phyloP scores from a whole-genome alignment of 92 coral and sea anemone genomes.

The Heliopora coerulea region DNA sequence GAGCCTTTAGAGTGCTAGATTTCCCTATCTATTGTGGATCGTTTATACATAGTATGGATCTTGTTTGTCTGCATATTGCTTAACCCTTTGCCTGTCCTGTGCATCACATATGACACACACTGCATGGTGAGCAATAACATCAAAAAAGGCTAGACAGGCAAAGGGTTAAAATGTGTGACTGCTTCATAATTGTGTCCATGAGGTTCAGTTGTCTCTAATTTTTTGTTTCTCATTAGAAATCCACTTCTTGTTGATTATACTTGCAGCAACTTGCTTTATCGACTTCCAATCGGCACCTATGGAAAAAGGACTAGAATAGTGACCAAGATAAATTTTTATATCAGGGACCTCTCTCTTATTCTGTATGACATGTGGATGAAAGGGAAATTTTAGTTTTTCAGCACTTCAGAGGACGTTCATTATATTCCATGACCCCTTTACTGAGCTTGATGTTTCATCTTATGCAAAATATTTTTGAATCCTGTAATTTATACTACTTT shows the following conservation, averaged over 20 bases:
- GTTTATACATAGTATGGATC: conserved; percentile 45
- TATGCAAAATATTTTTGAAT: too few species aligned
- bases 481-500: too few species aligned
- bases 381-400: too few species aligned
- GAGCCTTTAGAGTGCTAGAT: conserved; percentile 23
- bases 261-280: conserved; percentile 1
- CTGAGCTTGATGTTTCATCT: too few species aligned
- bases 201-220: conserved; percentile 42
- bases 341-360: too few species aligned
- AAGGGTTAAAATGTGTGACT: conserved; percentile 44
- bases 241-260: conserved; percentile 49
- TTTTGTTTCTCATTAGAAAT: conserved; percentile 52
- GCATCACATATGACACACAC: too few species aligned
- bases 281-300: conserved; percentile 15
- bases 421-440: too few species aligned
- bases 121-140: too few species aligned
- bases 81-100: too few species aligned
- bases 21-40: conserved; percentile 15
- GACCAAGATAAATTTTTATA: not conserved
- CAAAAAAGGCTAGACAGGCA: too few species aligned
- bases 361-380: too few species aligned
- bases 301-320: not conserved
- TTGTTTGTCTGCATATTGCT: conserved; percentile 42
- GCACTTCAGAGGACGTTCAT: too few species aligned
- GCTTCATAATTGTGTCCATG: conserved; percentile 59